These are phyloP conservation scores for Cephalotes varians DNA, from an alignment of 2,888 invertebrate genomes.

Conservation along the genomic window DNA sequence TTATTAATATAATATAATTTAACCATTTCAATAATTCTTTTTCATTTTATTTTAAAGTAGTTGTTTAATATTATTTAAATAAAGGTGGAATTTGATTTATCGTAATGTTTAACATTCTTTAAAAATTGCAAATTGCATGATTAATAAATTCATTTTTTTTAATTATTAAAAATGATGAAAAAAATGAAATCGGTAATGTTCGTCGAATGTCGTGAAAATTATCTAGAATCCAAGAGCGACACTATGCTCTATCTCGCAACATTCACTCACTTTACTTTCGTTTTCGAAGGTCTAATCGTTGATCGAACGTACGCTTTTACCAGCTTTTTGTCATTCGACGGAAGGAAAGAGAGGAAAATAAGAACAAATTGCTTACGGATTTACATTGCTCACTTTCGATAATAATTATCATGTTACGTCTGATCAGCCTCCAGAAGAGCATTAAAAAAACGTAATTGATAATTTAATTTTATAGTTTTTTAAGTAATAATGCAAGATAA, in stretches of 20 bases:
- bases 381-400: slow-evolving; percentile 39
- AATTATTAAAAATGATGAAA: background rate
- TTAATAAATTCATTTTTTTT: background rate
- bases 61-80: background rate
- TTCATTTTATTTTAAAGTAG: background rate
- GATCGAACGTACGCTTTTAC: slow-evolving; percentile 44
- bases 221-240: slow-evolving; percentile 58
- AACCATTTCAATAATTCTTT: background rate
- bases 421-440: background rate
- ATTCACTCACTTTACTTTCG: slow-evolving; percentile 73
- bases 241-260: slow-evolving; percentile 42
- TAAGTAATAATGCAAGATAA: background rate
- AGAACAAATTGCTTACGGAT: slow-evolving; percentile 1
- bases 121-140: background rate
- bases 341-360: background rate
- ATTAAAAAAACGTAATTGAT: background rate
- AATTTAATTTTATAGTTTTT: background rate
- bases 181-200: slow-evolving; percentile 52
- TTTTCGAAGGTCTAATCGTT: slow-evolving; percentile 76
- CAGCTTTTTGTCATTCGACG: slow-evolving; percentile 25
- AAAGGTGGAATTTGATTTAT: background rate
- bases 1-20: background rate
- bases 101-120: background rate
- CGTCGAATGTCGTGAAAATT: slow-evolving; percentile 67
- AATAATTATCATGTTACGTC: background rate